A percentile compares a stretch with the other conserved stretches of the same genome.
phyloP scores from a whole-genome alignment of 2,113 vertebrate species.

The Petrocephalus zakoni region DNA sequence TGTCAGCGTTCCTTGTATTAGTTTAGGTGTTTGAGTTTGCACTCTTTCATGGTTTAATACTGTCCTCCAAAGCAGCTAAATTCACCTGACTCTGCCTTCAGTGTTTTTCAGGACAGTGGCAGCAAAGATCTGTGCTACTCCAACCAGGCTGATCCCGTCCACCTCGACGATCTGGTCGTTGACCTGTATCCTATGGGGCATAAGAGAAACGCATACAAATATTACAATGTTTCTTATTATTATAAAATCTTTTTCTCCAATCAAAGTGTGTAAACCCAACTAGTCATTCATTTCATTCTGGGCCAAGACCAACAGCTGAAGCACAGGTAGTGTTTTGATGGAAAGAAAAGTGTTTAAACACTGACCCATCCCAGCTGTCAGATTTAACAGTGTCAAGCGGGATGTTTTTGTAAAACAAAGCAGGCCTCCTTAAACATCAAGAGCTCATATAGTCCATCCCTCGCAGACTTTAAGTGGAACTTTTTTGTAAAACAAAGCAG shows the following conservation, averaged over 20 bases:
- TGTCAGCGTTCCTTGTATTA: neutral
- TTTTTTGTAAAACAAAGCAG: neutral
- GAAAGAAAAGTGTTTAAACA: neutral
- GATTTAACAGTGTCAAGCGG: neutral
- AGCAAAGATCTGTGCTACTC: constrained; percentile 84
- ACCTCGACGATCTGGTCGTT: constrained; percentile 91
- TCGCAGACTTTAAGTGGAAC: constrained; percentile 48
- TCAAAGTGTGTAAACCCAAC: neutral
- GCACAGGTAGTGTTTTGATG: neutral
- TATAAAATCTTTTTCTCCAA: neutral
- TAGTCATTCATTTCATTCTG: neutral
- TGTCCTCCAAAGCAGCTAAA: neutral
- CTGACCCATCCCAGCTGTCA: neutral
- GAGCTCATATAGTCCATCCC: constrained; percentile 67
- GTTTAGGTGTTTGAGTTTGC: neutral
- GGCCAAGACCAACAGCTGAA: neutral
- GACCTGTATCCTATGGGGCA: constrained; percentile 71
- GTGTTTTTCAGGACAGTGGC: constrained; percentile 86
- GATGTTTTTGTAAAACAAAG: neutral
- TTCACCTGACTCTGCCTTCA: constrained; percentile 77
- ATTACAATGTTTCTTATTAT: neutral
- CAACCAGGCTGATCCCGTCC: constrained; percentile 79
- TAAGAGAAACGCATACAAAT: constrained; percentile 12
- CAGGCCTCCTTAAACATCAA: neutral
- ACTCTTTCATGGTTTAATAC: neutral